Evolutionary conservation across 2,797 vertebrate species (phyloP).

Genomic region (Melanotaenia parkinsoni): DNA sequence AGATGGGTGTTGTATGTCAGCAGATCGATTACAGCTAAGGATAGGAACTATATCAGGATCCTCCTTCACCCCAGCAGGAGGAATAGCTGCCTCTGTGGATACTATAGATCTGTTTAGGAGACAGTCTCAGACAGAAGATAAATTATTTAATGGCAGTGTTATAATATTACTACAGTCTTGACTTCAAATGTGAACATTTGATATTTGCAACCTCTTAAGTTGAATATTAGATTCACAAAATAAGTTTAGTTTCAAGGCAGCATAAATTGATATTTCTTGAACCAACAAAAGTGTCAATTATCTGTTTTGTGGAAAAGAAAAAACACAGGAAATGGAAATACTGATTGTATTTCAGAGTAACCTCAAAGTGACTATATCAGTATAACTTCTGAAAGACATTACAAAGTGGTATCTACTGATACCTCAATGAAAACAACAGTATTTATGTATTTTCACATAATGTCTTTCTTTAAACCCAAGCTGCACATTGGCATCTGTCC

Average conservation of each 20-base stretch:
- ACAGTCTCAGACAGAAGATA: slow-evolving; percentile 20
- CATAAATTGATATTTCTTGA: too few species aligned
- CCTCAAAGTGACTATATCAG: neutral
- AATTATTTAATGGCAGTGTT: slow-evolving; percentile 2
- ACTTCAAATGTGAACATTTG: neutral
- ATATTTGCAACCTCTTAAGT: neutral
- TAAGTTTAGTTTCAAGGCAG: neutral
- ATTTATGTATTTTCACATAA: neutral
- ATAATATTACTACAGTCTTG: neutral
- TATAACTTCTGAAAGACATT: neutral
- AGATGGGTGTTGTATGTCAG: slow-evolving; percentile 65
- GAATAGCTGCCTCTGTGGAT: slow-evolving; percentile 46
- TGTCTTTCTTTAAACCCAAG: neutral
- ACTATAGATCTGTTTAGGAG: slow-evolving; percentile 43
- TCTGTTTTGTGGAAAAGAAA: too few species aligned
- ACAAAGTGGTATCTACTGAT: neutral
- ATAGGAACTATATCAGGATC: slow-evolving; percentile 62
- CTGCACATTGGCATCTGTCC: too few species aligned
- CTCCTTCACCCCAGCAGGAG: slow-evolving; percentile 60
- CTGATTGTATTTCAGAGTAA: too few species aligned
- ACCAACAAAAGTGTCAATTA: too few species aligned
- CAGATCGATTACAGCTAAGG: slow-evolving; percentile 70
- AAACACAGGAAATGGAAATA: too few species aligned
- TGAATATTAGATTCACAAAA: neutral
- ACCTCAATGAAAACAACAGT: neutral